Evolutionary conservation across 2,797 vertebrate genomes (phyloP), one percentile per base, ranked within the genome.

Genomic region (Simalia tracyae): DNA sequence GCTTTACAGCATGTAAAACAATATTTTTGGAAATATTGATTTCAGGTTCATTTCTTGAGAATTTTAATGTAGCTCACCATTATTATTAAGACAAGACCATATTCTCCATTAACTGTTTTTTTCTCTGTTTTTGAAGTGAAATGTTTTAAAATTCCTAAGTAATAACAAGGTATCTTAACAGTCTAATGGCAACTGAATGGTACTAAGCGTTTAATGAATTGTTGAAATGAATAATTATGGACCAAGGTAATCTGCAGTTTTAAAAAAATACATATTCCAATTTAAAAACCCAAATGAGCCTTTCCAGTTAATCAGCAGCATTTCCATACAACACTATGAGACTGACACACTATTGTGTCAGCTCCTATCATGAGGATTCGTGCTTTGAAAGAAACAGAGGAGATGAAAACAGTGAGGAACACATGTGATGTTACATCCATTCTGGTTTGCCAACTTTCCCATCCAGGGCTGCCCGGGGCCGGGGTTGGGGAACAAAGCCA

Each of bases 321-420:
- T 91, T 92, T 96, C 94, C 91, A 89, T 94, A 24, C 92, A 95
- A 94, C 90, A 95, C 93, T 94, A 93, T 96, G 56, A 94, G 42
- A 89, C 86, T 93, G 95, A 95, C 90, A 95, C 95, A 96, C 96
- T 92, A 87, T 3, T 42, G 42, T 42, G 89, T 59, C 76, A 94
- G 92, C 28, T 93, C 88, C 93, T 93, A 56, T 91, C 60, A 68
- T 86, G 85, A 88, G 31, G 15, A 84, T n/a, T 92, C 88, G 90
- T 89, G 93, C 94, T 96, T 94, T 90, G 92, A 95, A 96, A 95
- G 24, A 95, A 96, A 95, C 31, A 17, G 28, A 87, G 68, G 95
- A 88, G 87, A 93, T 89, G 3, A 93, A 93, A 92, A 95, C 10
- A 92, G 66, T 26, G 50, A 94, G 95, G 31, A 93, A 94, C 60